phyloP scores from a whole-genome alignment of 2,888 invertebrate species.

The Lymantria dispar region DNA sequence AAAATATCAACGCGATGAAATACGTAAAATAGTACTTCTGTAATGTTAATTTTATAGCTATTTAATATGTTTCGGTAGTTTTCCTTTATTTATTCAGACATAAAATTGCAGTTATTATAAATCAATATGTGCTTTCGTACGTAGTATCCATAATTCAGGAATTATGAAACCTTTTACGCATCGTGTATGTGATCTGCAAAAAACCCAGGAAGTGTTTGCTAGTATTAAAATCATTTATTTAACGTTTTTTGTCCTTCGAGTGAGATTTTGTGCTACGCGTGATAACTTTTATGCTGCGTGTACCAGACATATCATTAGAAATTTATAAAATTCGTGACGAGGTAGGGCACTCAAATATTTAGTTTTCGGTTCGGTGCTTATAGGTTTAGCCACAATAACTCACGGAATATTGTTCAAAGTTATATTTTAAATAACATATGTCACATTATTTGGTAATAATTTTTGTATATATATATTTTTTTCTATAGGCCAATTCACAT shows the following conservation, averaged over 20 bases:
- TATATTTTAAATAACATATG: too few species aligned
- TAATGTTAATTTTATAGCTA: conserved; percentile 35
- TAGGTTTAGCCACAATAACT: not conserved
- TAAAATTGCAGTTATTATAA: conserved; percentile 46
- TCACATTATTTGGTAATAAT: too few species aligned
- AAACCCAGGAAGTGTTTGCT: conserved; percentile 26
- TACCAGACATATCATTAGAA: not conserved
- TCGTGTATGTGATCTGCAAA: conserved; percentile 28
- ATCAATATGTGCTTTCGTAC: conserved; percentile 38
- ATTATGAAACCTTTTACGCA: conserved; percentile 36
- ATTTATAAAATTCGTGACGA: not conserved
- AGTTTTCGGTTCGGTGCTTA: not conserved
- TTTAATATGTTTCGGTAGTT: conserved; percentile 22
- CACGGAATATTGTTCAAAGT: too few species aligned
- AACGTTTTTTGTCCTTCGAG: conserved; percentile 37
- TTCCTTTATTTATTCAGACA: conserved; percentile 29
- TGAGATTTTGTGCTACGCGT: conserved; percentile 31
- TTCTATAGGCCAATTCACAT: too few species aligned
- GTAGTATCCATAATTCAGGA: conserved; percentile 51
- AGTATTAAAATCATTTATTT: conserved; percentile 50
- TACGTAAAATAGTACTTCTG: not conserved
- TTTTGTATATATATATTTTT: too few species aligned
- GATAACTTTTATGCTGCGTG: conserved; percentile 3
- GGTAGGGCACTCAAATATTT: not conserved
- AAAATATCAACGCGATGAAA: too few species aligned